Base-by-base conservation (phyloP, 2,888 invertebrate species). In the Rutpela maculata region DNA sequence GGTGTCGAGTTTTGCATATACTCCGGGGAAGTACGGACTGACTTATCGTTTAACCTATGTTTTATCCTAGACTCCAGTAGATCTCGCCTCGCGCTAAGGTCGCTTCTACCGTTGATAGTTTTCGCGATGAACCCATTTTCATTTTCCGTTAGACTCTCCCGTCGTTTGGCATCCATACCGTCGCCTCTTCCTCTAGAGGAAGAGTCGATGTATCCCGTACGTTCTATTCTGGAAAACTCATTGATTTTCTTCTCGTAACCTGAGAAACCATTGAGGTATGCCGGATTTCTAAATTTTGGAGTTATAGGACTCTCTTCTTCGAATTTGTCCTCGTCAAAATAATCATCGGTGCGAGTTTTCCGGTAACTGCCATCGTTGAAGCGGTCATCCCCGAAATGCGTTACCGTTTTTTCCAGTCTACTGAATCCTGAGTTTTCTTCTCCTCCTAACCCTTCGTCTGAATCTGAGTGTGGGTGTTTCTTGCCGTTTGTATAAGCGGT, bases 391-490 rank as follows among this genome's bases (percentile, higher is more conserved):
- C 91, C 90, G 81, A 92, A 91, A 69, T 90, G 89, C 0, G 88
- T 88, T 18, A 86, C 80, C 9, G 84, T 82, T 77, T 87, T 88
- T 50, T 86, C 84, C 11, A 81, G 75, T 31, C 86, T 77, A 70
- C 79, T 81, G 72, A 86, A 87, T 72, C 91, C 89, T 71, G 91
- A 90, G 78, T 86, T 88, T 79, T 93, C 93, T 86, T 95, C 95
- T 74, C 94, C 93, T 1, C 95, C 95, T n/a, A 95, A 89, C 0
- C 95, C 95, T 88, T 95, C 95, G 82, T 95, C 95, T 87, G 95
- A 95, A 87, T 95, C 95, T 12, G 95, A 95, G 74, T 93, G 91
- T 0, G 91, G 87, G 72, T 91, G 90, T n/a, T 90, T 90, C 78
- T 90, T 87, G 86, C 91, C 87, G 76, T 88, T 89, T 26, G 84